Evolutionary conservation across 2,113 vertebrate genomes (phyloP), one percentile per base, ranked within the genome.

Genomic region (Leptobrachium ailaonicum): DNA sequence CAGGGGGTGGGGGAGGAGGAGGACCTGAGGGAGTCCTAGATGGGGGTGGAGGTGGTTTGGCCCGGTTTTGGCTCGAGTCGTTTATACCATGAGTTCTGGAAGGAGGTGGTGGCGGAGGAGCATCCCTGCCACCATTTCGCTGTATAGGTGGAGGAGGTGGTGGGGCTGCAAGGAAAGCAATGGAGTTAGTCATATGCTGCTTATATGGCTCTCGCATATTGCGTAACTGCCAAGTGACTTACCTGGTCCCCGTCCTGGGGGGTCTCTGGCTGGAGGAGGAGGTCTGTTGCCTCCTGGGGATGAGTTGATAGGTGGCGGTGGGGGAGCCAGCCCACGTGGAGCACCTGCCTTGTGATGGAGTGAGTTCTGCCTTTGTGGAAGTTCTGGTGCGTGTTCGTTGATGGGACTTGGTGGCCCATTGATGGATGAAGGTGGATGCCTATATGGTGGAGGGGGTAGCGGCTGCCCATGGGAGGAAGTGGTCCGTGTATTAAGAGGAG

Each of bases 291-390:
- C 92, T 82, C 91, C 89, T 72, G 91, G 88, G 79, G 92, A 92
- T 0, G 91, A 88, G 79, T 92, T 91, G 43, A 87, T 88, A 5
- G 92, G 89, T 41, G 90, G 63, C 2, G 93, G 92, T 0, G 92
- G 93, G 0, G 93, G 92, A 0, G 92, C 93, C 2, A 91, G 85
- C 70, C 91, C 92, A 88, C 92, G 86, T 75, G 89, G 86, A 32
- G 87, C 91, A 0, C 90, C 83, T 0, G 90, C 87, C 84, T 93
- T 94, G 87, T 95, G 95, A 89, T 95, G 95, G 87, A 99, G 93
- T 41, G 97, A 99, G 89, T 99, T 99, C 87, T 96, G 94, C 88
- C 97, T 94, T 91, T 96, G 95, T 0, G 97, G 97, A 75, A 99
- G 94, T 90, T 97, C 94, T 0, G 97, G 97, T 54, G 96, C 95